A percentile compares a stretch with the other conserved stretches of the same genome.
These are phyloP conservation scores for Cremastinae sp. DNA, from an alignment of 2,888 invertebrate genomes.

Conservation along the genomic window DNA sequence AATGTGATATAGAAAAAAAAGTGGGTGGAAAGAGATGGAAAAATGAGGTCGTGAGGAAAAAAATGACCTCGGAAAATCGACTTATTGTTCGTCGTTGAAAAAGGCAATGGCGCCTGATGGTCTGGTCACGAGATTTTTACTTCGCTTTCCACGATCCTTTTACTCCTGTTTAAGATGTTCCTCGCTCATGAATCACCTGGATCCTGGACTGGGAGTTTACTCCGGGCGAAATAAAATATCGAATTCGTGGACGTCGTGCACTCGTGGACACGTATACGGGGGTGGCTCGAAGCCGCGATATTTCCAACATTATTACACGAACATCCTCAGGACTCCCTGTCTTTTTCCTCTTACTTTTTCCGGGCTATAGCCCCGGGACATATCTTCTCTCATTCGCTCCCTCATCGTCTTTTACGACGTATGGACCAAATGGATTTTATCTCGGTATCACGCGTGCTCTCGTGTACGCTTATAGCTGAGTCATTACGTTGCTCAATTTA, in stretches of 20 bases:
- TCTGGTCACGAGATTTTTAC: conserved; percentile 35
- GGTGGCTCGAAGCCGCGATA: conserved; percentile 3
- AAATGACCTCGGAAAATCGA: background rate
- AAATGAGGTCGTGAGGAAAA: conserved; percentile 14
- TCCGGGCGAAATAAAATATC: conserved; percentile 54
- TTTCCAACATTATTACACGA: conserved; percentile 9
- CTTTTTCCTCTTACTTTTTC: conserved; percentile 38
- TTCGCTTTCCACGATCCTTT: conserved; percentile 22
- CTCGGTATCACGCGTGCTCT: conserved; percentile 55
- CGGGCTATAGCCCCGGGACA: conserved; percentile 50
- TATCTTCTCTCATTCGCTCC: conserved; percentile 49
- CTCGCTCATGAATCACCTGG: conserved; percentile 58
- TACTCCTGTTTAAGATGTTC: conserved; percentile 44
- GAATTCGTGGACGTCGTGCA: conserved; percentile 32
- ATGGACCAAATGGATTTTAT: conserved; percentile 64
- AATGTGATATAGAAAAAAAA: background rate
- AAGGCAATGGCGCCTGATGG: conserved; percentile 5
- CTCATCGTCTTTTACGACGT: conserved; percentile 60
- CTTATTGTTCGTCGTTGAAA: background rate
- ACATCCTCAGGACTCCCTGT: conserved; percentile 5
- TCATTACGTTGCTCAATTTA: conserved; percentile 27
- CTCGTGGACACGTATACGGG: conserved; percentile 20
- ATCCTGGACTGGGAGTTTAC: conserved; percentile 58
- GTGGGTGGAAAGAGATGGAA: background rate
- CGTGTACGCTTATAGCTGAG: conserved; percentile 33